Evolutionary conservation across 1,140 invertebrate species (phyloP).

Genomic region (Battus philenor): DNA sequence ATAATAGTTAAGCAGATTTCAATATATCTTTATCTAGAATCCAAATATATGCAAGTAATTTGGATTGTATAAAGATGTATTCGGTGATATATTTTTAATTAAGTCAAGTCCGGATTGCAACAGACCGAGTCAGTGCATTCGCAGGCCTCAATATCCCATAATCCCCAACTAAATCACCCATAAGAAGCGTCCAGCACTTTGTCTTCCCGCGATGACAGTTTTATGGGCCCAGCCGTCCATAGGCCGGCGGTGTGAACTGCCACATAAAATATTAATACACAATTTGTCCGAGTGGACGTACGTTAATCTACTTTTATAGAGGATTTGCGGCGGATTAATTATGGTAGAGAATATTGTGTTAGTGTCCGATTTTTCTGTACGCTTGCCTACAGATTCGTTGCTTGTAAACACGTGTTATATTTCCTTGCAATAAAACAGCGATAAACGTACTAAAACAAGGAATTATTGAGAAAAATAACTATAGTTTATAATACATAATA

Average conservation of each 20-base stretch:
- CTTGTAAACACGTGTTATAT: too few relatives aligned
- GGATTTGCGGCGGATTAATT: slow-evolving; percentile 51
- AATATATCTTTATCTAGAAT: too few relatives aligned
- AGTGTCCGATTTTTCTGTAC: slow-evolving; percentile 13
- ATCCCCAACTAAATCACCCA: slow-evolving; percentile 63
- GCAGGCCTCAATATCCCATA: slow-evolving; percentile 32
- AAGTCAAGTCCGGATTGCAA: slow-evolving; percentile 7
- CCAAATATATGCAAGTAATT: too few relatives aligned
- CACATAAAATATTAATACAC: slow-evolving; percentile 71
- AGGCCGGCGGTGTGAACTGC: slow-evolving; percentile 41
- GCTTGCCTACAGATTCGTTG: too few relatives aligned
- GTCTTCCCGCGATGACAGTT: slow-evolving; percentile 58
- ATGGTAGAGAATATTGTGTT: slow-evolving; percentile 25
- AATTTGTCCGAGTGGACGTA: slow-evolving; percentile 64
- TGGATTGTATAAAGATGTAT: too few relatives aligned
- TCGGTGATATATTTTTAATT: slow-evolving; percentile 14
- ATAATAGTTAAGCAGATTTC: too few relatives aligned
- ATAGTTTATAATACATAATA: too few relatives aligned
- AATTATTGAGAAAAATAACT: too few relatives aligned
- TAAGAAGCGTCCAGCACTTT: slow-evolving; percentile 49
- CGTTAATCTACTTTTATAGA: slow-evolving; percentile 65
- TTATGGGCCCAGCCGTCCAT: slow-evolving; percentile 37
- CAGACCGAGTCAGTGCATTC: slow-evolving; percentile 3
- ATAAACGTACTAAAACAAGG: too few relatives aligned
- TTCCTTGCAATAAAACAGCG: too few relatives aligned